These are phyloP conservation scores for Bujurquina vittata DNA, from an alignment of 2,113 vertebrate species.

Conservation along the genomic window DNA sequence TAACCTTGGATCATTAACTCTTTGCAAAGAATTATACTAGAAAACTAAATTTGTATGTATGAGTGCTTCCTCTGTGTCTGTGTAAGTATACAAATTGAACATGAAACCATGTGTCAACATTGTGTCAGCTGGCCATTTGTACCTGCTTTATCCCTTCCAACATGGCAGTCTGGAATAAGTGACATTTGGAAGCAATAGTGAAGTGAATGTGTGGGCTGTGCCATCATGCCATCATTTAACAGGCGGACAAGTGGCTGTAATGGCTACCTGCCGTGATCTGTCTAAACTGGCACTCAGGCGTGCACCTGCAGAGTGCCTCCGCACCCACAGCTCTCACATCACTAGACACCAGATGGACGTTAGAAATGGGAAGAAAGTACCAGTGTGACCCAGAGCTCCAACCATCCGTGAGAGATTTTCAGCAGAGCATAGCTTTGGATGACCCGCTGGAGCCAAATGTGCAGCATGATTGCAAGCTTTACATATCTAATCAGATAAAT, in stretches of 20 bases:
- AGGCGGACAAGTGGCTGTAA: slow-evolving; percentile 55
- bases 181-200: slow-evolving; percentile 46
- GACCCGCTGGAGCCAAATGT: slow-evolving; percentile 16
- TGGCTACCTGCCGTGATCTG: slow-evolving; percentile 43
- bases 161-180: slow-evolving; percentile 36
- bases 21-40: background rate
- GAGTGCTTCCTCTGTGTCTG: background rate
- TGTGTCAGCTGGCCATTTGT: slow-evolving; percentile 28
- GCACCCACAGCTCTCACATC: slow-evolving; percentile 40
- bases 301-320: slow-evolving; percentile 56
- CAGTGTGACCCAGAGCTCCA: slow-evolving; percentile 34
- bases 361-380: slow-evolving; percentile 15
- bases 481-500: slow-evolving; percentile 57
- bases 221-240: slow-evolving; percentile 46
- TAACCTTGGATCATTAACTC: background rate
- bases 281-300: slow-evolving; percentile 46
- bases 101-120: slow-evolving; percentile 5
- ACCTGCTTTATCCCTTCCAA: slow-evolving; percentile 13
- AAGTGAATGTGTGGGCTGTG: slow-evolving; percentile 24
- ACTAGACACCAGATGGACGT: slow-evolving; percentile 57
- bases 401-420: slow-evolving; percentile 25
- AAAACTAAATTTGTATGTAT: background rate
- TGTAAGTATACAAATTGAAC: background rate
- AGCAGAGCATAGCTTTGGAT: slow-evolving; percentile 15
- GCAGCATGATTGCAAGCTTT: slow-evolving; percentile 36